These are phyloP conservation scores for Hylomyscus alleni DNA, from an alignment of 2,797 vertebrate species.

Conservation along the genomic window DNA sequence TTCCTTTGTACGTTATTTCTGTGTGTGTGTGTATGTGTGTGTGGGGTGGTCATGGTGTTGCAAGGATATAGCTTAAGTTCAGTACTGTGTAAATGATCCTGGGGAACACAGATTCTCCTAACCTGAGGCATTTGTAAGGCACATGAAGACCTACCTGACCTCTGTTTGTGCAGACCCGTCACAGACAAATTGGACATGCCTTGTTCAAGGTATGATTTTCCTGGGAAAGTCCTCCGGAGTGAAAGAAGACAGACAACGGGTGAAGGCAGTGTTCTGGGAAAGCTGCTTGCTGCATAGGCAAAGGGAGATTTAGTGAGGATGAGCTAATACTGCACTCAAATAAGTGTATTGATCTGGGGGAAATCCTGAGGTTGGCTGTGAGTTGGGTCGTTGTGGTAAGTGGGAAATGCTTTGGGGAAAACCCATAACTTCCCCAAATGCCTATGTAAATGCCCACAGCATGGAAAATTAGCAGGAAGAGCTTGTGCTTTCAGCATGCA, in stretches of 20 bases:
- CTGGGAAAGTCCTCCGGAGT: slow-evolving; percentile 60
- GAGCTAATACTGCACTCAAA: slow-evolving; percentile 53
- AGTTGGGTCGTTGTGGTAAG: slow-evolving; percentile 42
- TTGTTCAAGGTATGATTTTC: slow-evolving; percentile 33
- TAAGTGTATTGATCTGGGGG: slow-evolving; percentile 76
- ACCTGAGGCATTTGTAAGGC: neutral
- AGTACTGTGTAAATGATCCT: neutral
- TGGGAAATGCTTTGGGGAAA: slow-evolving; percentile 81
- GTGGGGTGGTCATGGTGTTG: neutral
- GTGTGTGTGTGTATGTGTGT: no score
- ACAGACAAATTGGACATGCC: neutral
- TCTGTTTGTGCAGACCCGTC: neutral
- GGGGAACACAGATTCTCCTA: neutral
- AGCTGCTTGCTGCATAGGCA: neutral
- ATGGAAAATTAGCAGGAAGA: slow-evolving; percentile 77
- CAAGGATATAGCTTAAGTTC: neutral
- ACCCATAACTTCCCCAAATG: slow-evolving; percentile 81
- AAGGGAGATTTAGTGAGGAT: slow-evolving; percentile 62
- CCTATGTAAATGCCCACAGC: slow-evolving; percentile 78
- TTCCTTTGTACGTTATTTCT: neutral
- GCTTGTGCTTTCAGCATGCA: neutral
- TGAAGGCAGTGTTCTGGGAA: neutral
- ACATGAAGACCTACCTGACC: neutral
- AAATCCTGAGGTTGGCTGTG: slow-evolving; percentile 68
- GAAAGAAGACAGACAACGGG: slow-evolving; percentile 35